Conservation (phyloP, 2,797 vertebrate species). For the Thripadectes ignobilis region DNA sequence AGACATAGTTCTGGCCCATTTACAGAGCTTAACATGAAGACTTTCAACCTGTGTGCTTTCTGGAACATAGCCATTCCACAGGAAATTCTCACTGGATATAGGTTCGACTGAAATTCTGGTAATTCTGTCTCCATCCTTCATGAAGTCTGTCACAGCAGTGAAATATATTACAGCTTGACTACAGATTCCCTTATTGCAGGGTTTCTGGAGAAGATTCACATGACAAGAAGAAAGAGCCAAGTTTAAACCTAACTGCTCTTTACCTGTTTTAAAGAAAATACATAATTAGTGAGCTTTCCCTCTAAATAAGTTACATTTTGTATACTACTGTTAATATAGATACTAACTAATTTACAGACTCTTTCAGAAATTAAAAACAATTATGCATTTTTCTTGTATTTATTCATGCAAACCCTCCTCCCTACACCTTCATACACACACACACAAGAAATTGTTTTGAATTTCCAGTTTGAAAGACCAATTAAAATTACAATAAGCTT, state of each 20-base stretch:
- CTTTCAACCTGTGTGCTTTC: constrained; percentile 80
- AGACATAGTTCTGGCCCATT: background rate
- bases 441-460: background rate
- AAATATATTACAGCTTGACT: constrained; percentile 78
- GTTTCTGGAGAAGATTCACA: constrained; percentile 76
- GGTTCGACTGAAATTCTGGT: constrained; percentile 79
- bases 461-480: background rate
- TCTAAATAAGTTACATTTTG: background rate
- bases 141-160: constrained; percentile 83
- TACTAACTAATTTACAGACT: background rate
- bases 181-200: constrained; percentile 80
- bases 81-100: constrained; percentile 79
- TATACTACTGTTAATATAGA: background rate
- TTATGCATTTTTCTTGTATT: background rate
- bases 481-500: background rate
- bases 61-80: constrained; percentile 87
- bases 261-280: constrained; percentile 74
- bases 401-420: background rate
- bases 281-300: background rate
- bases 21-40: background rate
- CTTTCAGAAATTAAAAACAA: background rate
- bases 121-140: constrained; percentile 80
- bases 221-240: constrained; percentile 87
- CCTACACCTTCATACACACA: background rate
- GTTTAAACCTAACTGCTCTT: constrained; percentile 76